Evolutionary conservation across 2,797 vertebrate species (phyloP), one percentile per base, ranked within the genome.

Genomic region (Benthosema pterotum): DNA sequence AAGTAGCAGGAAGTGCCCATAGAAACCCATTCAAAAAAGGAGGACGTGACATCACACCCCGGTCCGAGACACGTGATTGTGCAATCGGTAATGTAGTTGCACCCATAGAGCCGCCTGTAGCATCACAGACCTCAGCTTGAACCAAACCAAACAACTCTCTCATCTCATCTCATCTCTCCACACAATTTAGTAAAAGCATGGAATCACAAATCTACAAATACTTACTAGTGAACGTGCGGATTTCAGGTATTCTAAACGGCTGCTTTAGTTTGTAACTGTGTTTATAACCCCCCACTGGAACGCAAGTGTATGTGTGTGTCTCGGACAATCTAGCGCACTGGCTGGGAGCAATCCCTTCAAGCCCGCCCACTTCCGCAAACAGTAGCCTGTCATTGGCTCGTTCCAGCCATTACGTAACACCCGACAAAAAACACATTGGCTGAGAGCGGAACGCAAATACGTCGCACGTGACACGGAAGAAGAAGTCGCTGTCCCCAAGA

Each of bases 391-490:
- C 1, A 38, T 38, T 38, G 32, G 32, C 32, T 38, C 32, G 7
- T 38, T 38, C 32, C 32, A 38, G 32, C 32, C 32, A 38, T 38
- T 38, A 38, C 32, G 32, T 38, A 38, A 46, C 12, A 15, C 45
- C 14, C 45, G 45, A 38, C 4, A 49, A 3, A 14, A n/a, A 14
- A 25, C 60, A 2, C 5, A 91, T 91, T 91, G 86, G 89, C 45
- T 71, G 0, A 0, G 65, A 0, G 65, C 5, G 63, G 2, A 52
- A 13, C 17, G 47, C 63, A 82, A 78, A 81, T 67, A 77, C 22
- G 60, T 63, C 11, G 1, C 66, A 72, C 65, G 68, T 79, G 66
- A 79, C 46, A 2, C 78, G 85, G 87, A 87, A 84, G 70, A 52
- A 0, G 0, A 6, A 5, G 13, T 38, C 32, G 28, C 5, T 4